A percentile compares a stretch with the other conserved stretches of the same genome.
These are phyloP conservation scores for Bambusicola thoracicus DNA, from an alignment of 2,113 vertebrate genomes.

Conservation along the genomic window DNA sequence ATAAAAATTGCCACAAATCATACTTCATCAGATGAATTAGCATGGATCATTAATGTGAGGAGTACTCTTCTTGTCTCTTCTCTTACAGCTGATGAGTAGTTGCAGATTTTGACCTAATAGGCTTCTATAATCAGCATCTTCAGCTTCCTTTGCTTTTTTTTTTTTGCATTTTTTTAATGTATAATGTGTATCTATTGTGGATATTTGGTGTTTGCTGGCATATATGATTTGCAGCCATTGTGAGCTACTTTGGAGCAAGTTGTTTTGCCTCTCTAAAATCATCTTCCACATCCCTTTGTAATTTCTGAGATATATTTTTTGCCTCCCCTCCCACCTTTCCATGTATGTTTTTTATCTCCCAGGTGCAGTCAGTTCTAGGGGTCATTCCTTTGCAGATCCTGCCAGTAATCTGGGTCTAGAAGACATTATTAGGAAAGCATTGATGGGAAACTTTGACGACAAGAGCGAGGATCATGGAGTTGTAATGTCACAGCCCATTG, in stretches of 20 bases:
- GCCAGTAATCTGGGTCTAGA: conserved; percentile 96
- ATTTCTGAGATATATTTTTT: neutral
- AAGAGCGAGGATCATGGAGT: conserved; percentile 91
- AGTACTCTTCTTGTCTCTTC: neutral
- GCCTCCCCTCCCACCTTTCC: neutral
- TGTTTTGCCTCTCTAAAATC: neutral
- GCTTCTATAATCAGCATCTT: neutral
- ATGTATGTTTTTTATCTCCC: conserved; percentile 47
- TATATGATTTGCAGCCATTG: neutral
- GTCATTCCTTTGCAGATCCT: conserved; percentile 94
- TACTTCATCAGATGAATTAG: neutral
- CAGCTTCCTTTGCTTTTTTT: neutral
- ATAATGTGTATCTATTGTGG: neutral
- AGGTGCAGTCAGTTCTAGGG: conserved; percentile 92
- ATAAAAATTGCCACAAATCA: neutral
- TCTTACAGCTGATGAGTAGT: neutral
- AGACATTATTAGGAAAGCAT: conserved; percentile 97
- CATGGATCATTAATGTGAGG: neutral
- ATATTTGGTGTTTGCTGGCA: neutral
- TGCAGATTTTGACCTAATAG: neutral
- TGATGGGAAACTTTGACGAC: conserved; percentile 97
- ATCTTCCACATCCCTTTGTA: neutral
- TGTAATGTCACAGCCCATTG: conserved; percentile 78
- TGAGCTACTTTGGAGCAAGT: neutral
- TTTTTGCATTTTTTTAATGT: neutral